These are phyloP conservation scores for Blastobasis lacticolella DNA, from an alignment of 2,888 invertebrate species.

Conservation along the genomic window DNA sequence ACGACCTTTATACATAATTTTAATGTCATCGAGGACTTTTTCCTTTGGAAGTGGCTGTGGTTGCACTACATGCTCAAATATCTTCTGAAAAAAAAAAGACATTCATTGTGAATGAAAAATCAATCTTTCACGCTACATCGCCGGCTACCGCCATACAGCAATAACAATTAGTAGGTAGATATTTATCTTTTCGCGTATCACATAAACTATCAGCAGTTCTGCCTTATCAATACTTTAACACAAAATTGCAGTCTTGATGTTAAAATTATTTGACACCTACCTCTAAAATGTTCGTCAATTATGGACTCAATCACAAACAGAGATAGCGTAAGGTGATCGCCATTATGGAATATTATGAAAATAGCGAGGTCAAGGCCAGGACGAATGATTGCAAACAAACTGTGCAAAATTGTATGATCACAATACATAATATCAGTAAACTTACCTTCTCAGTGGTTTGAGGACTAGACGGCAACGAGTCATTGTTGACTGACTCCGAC, in stretches of 20 bases:
- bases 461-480: slow-evolving; percentile 69
- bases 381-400: slow-evolving; percentile 63
- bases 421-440: no score
- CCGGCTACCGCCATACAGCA: background rate
- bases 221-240: no score
- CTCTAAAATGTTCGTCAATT: no score
- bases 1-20: slow-evolving; percentile 66
- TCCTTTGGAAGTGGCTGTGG: slow-evolving; percentile 62
- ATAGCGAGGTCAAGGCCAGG: slow-evolving; percentile 74
- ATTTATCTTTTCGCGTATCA: no score
- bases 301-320: slow-evolving; percentile 29
- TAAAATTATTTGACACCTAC: no score
- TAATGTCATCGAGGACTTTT: slow-evolving; percentile 47
- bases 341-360: slow-evolving; percentile 74
- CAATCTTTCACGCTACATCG: background rate
- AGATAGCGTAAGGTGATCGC: slow-evolving; percentile 66
- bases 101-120: background rate
- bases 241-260: no score
- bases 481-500: slow-evolving; percentile 64
- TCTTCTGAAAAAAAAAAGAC: slow-evolving; percentile 45
- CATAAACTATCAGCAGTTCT: no score
- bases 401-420: slow-evolving; percentile 28
- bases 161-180: background rate
- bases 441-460: slow-evolving; percentile 70
- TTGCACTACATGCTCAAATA: slow-evolving; percentile 59